Percentiles rank a stretch among this genome's conserved stretches.
Conservation (phyloP, 92 coral and sea anemone species). For the Meandrina meandrites region DNA sequence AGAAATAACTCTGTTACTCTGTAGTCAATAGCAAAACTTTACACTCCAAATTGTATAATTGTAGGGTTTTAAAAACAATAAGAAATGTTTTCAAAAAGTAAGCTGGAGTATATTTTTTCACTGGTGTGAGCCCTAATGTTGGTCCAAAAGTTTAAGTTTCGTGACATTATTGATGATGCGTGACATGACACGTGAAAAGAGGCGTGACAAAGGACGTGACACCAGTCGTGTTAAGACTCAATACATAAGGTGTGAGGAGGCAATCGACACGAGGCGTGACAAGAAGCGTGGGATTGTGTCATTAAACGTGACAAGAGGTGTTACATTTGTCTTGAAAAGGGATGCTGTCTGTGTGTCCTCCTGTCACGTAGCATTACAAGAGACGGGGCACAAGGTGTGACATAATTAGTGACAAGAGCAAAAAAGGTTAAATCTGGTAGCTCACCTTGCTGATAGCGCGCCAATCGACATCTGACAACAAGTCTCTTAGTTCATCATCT, state of each 20-base stretch:
- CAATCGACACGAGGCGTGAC: background rate
- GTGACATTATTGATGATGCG: too few relatives aligned
- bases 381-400: background rate
- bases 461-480: slow-evolving; percentile 63
- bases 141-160: too few relatives aligned
- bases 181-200: background rate
- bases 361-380: background rate
- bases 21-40: background rate
- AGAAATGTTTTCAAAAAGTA: background rate
- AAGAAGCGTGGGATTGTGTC: background rate
- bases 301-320: background rate
- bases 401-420: background rate
- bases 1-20: background rate
- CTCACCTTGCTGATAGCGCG: slow-evolving; percentile 13
- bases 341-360: background rate
- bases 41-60: too few relatives aligned
- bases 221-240: too few relatives aligned
- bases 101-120: background rate
- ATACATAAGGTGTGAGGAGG: too few relatives aligned
- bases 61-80: too few relatives aligned
- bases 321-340: background rate
- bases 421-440: too few relatives aligned
- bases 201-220: background rate
- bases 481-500: slow-evolving; percentile 68
- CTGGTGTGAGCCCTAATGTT: too few relatives aligned